A percentile compares a stretch with the other conserved stretches of the same genome.
Conservation (phyloP, 2,113 vertebrate genomes). For the Toxostoma redivivum region DNA sequence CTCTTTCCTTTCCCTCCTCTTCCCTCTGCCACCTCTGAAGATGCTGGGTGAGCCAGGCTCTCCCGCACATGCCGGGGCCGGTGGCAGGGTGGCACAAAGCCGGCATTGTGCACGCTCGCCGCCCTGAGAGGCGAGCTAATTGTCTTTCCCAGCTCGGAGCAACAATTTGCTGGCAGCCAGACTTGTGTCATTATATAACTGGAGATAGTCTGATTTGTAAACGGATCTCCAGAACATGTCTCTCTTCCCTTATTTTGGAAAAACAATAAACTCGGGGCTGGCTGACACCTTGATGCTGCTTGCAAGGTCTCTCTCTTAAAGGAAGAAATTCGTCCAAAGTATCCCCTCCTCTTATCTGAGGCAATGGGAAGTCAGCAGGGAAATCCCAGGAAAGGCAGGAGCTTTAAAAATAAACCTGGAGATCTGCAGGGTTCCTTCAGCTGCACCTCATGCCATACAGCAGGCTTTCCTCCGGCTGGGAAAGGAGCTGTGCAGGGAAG, state of each 20-base stretch:
- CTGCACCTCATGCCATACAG: neutral
- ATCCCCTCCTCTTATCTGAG: neutral
- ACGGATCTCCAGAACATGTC: conserved; percentile 35
- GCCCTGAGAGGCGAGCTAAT: conserved; percentile 50
- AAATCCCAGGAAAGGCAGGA: neutral
- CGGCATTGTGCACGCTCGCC: conserved; percentile 40
- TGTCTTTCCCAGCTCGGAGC: conserved; percentile 33
- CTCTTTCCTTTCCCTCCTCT: neutral
- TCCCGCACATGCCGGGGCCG: neutral
- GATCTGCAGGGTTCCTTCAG: neutral
- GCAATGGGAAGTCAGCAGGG: neutral
- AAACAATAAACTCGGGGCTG: conserved; percentile 5
- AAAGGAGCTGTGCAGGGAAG: neutral
- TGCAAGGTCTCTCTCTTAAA: neutral
- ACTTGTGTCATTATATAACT: conserved; percentile 65
- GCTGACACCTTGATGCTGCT: conserved; percentile 14
- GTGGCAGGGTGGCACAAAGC: conserved; percentile 67
- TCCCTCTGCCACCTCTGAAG: neutral
- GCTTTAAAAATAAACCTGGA: neutral
- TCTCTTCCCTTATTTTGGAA: conserved; percentile 33
- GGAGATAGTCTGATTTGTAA: conserved; percentile 53
- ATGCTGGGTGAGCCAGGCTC: neutral
- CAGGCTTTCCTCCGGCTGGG: neutral
- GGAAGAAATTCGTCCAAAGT: neutral
- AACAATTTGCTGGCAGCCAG: conserved; percentile 63